These are phyloP conservation scores for Rhagonycha lutea DNA, from an alignment of 2,888 invertebrate genomes.

Conservation along the genomic window DNA sequence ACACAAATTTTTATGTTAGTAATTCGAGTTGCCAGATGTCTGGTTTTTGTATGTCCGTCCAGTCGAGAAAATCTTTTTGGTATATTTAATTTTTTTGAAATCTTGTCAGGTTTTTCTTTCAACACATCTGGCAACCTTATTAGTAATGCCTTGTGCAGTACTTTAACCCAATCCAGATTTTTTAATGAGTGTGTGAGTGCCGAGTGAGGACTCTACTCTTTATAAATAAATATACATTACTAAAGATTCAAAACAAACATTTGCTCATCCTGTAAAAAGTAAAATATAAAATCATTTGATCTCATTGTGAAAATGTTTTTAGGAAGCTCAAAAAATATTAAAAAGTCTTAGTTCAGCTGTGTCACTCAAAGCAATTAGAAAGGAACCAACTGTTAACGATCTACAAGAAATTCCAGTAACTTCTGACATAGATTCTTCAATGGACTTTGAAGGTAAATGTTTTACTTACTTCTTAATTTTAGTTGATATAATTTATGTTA, in stretches of 20 bases:
- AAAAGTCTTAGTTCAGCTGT: slow-evolving; percentile 40
- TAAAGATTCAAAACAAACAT: not conserved
- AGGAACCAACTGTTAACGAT: slow-evolving; percentile 49
- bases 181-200: too few species aligned
- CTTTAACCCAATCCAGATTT: too few species aligned
- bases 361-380: slow-evolving; percentile 40
- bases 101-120: too few species aligned
- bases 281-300: not conserved
- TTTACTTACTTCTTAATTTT: not conserved
- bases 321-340: slow-evolving; percentile 43
- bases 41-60: too few species aligned
- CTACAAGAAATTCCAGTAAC: slow-evolving; percentile 40
- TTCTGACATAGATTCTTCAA: not conserved
- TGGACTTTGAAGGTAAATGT: not conserved
- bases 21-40: too few species aligned
- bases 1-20: too few species aligned
- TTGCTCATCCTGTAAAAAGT: not conserved
- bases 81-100: too few species aligned
- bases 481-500: not conserved
- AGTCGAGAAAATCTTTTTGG: too few species aligned
- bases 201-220: too few species aligned
- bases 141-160: too few species aligned
- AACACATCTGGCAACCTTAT: too few species aligned
- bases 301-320: slow-evolving; percentile 12
- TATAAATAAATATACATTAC: too few species aligned